Evolutionary conservation across 2,113 vertebrate species (phyloP).

Genomic region (Ailurus styani): DNA sequence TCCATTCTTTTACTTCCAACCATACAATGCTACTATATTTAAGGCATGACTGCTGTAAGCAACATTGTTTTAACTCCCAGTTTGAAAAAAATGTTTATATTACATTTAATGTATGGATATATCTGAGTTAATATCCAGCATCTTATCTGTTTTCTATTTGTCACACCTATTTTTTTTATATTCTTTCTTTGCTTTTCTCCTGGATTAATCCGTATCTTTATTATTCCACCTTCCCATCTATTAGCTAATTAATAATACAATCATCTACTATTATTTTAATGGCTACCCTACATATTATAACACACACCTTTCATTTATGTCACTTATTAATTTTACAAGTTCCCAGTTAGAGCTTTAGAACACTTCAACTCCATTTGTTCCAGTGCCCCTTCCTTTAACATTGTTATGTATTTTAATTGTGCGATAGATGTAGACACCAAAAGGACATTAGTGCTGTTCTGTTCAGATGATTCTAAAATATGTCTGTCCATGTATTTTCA

Average conservation of each 20-base stretch:
- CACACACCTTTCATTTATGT: not conserved
- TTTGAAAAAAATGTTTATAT: not conserved
- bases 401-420: not conserved
- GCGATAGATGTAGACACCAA: not conserved
- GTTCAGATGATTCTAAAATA: not conserved
- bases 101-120: not conserved
- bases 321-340: not conserved
- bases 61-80: not conserved
- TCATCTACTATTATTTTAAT: not conserved
- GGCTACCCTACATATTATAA: not conserved
- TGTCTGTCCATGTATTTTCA: not conserved
- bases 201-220: not conserved
- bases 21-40: not conserved
- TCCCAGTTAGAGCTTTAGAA: not conserved
- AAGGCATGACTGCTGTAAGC: not conserved
- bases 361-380: not conserved
- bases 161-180: not conserved
- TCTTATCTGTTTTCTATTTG: slow-evolving; percentile 2
- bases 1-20: not conserved
- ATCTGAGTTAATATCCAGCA: not conserved
- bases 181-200: not conserved
- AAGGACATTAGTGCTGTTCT: not conserved
- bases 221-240: not conserved
- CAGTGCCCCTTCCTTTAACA: not conserved
- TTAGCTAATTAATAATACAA: not conserved